These are phyloP conservation scores for Micronycteris hirsuta DNA, from an alignment of 2,113 vertebrate genomes.

Conservation along the genomic window DNA sequence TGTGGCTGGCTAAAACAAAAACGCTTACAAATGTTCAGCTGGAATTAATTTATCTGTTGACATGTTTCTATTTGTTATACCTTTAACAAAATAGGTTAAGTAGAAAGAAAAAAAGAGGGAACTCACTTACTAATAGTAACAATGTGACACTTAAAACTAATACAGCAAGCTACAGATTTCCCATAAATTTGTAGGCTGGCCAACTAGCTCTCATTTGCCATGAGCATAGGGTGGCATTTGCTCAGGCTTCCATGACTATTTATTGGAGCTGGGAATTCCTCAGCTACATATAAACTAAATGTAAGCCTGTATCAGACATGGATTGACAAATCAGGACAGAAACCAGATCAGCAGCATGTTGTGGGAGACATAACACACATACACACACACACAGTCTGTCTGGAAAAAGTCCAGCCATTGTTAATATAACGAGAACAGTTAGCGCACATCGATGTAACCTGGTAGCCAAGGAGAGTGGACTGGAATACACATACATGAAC, in stretches of 20 bases:
- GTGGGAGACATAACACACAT: not conserved
- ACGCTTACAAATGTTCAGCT: not conserved
- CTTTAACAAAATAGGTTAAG: not conserved
- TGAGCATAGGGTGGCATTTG: not conserved
- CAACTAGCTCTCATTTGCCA: not conserved
- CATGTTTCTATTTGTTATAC: not conserved
- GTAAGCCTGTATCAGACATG: not conserved
- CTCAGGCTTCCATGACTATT: not conserved
- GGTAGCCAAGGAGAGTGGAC: too few relatives aligned
- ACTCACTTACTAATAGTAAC: not conserved
- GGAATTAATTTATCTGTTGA: not conserved
- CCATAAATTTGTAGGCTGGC: not conserved
- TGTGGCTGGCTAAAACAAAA: slow-evolving; percentile 2
- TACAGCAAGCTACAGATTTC: not conserved
- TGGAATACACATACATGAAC: too few relatives aligned
- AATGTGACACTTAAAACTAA: not conserved
- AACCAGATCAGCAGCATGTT: not conserved
- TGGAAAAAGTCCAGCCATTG: too few relatives aligned
- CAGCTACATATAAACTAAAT: not conserved
- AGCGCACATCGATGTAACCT: too few relatives aligned
- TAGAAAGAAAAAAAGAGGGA: not conserved
- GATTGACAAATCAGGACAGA: not conserved
- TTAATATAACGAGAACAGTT: too few relatives aligned
- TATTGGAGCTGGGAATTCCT: not conserved
- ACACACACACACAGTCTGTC: too few relatives aligned